phyloP scores from a whole-genome alignment of 2,888 invertebrate species.

The Drosophila monieri region DNA sequence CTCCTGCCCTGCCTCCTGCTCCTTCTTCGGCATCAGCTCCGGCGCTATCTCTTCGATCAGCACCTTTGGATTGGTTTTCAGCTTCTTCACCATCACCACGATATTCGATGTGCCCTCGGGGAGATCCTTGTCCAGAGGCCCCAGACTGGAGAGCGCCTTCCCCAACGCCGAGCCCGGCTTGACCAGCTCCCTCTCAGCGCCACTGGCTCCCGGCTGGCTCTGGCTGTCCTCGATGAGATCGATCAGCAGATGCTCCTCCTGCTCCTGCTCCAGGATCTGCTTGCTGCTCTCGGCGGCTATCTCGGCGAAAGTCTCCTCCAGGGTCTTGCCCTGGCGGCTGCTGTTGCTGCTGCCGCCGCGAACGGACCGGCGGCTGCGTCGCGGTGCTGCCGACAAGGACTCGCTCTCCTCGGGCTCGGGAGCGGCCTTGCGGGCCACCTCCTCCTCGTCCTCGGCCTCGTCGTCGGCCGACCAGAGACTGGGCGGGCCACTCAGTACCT shows the following conservation, averaged over 20 bases:
- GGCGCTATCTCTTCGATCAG: not conserved
- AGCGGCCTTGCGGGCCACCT: not conserved
- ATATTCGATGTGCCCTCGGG: not conserved
- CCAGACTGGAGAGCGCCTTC: not conserved
- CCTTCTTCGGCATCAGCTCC: not conserved
- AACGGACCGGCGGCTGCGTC: constrained; percentile 38
- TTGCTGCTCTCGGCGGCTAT: constrained; percentile 50
- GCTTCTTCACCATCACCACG: constrained; percentile 14
- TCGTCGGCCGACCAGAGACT: constrained; percentile 37
- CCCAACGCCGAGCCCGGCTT: not conserved
- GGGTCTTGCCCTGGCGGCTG: constrained; percentile 32
- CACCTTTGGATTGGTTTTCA: not conserved
- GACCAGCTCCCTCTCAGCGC: not conserved
- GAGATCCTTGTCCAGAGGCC: not conserved
- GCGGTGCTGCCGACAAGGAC: not conserved
- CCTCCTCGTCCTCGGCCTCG: constrained; percentile 26
- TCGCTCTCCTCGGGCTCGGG: constrained; percentile 8
- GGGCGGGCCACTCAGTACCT: constrained; percentile 32
- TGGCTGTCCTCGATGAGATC: constrained; percentile 40
- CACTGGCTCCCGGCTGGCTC: constrained; percentile 1
- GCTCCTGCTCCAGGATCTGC: constrained; percentile 7
- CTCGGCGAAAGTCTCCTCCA: constrained; percentile 60
- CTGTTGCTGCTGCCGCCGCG: constrained; percentile 5
- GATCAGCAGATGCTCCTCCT: constrained; percentile 17
- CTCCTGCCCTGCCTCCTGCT: not conserved